Conservation (phyloP, 1,140 invertebrate species). For the Aethina tumida region DNA sequence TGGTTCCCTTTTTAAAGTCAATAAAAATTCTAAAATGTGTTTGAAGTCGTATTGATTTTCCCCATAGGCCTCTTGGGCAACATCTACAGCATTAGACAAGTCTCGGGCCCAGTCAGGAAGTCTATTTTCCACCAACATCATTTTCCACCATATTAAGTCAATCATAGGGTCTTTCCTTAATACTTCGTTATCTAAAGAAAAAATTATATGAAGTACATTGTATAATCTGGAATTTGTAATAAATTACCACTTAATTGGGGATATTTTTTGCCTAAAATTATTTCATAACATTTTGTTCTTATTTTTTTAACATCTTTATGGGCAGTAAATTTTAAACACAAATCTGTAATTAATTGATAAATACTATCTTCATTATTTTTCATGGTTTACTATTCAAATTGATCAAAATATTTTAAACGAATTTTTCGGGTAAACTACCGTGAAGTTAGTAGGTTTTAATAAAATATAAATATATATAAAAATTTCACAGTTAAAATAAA, state of each 20-base stretch:
- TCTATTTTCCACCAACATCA: slow-evolving; percentile 21
- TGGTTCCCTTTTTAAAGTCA: slow-evolving; percentile 22
- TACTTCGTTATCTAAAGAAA: slow-evolving; percentile 19
- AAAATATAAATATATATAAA: no score
- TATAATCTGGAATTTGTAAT: not conserved
- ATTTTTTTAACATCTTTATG: slow-evolving; percentile 13
- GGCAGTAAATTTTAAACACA: slow-evolving; percentile 23
- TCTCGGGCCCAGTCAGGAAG: slow-evolving; percentile 21
- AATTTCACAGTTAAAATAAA: no score
- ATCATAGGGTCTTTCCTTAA: slow-evolving; percentile 21
- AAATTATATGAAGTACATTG: slow-evolving; percentile 5
- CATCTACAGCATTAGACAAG: slow-evolving; percentile 17
- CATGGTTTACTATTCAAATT: slow-evolving; percentile 8
- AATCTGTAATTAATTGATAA: slow-evolving; percentile 24
- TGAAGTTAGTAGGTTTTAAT: no score
- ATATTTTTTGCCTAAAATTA: slow-evolving; percentile 21
- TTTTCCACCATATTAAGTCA: slow-evolving; percentile 30
- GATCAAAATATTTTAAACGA: not conserved
- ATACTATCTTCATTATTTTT: slow-evolving; percentile 19
- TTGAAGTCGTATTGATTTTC: slow-evolving; percentile 13
- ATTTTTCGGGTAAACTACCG: not conserved
- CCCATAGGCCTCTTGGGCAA: slow-evolving; percentile 15
- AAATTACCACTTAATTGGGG: slow-evolving; percentile 11
- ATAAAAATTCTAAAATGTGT: slow-evolving; percentile 22
- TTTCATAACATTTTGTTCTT: slow-evolving; percentile 20